Conservation (phyloP, 2,888 invertebrate species). For the Keiferia lycopersicella region DNA sequence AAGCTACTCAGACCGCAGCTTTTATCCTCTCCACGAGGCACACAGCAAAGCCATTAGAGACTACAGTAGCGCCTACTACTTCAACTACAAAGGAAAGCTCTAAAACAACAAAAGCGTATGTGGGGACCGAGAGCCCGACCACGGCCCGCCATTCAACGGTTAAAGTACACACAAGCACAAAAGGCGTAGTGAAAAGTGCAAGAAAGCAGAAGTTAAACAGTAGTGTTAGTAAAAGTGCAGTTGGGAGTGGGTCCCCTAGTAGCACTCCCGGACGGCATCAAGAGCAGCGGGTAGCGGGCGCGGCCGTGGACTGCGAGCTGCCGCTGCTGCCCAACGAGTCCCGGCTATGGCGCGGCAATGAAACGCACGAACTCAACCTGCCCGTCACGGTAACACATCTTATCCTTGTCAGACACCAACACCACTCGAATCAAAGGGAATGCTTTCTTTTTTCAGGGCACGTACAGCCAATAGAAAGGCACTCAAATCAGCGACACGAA, state of each 20-base stretch:
- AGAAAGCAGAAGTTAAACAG: conserved; percentile 70
- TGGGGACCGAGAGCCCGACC: conserved; percentile 57
- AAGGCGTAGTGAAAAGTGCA: conserved; percentile 67
- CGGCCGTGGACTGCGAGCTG: conserved; percentile 84
- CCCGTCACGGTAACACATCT: conserved; percentile 82
- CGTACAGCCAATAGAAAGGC: conserved; percentile 15
- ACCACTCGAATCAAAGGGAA: conserved; percentile 13
- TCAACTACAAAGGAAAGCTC: conserved; percentile 64
- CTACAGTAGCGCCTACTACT: conserved; percentile 56
- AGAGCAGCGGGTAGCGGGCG: conserved; percentile 82
- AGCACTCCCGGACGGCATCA: conserved; percentile 76
- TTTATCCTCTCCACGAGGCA: conserved; percentile 47
- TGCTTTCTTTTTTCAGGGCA: conserved; percentile 7
- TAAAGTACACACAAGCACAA: conserved; percentile 63
- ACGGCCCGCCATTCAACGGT: conserved; percentile 57
- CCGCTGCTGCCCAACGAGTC: conserved; percentile 84
- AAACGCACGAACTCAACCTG: conserved; percentile 85
- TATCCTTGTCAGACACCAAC: neutral
- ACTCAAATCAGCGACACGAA: conserved; percentile 4
- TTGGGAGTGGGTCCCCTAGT: conserved; percentile 58
- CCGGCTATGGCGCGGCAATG: conserved; percentile 86
- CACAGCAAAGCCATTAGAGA: conserved; percentile 56
- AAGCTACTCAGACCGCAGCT: conserved; percentile 44
- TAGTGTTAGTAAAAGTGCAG: conserved; percentile 52
- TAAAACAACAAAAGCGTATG: conserved; percentile 64